Percentiles rank a stretch among this genome's conserved stretches.
Conservation (phyloP, 2,797 vertebrate genomes). For the Setipinna tenuifilis region DNA sequence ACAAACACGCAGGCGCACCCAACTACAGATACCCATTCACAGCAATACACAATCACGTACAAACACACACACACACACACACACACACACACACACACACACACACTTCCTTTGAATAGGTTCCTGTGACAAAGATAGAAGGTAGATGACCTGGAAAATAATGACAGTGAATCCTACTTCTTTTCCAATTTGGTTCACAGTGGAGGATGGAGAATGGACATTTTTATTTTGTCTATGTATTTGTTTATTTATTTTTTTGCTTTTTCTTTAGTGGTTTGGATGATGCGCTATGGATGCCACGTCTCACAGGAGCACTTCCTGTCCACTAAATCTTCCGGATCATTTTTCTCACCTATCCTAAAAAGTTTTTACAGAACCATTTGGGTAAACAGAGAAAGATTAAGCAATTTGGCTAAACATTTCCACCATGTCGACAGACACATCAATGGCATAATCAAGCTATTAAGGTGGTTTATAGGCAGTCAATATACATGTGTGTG, state of each 20-base stretch:
- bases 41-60: neutral
- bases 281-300: neutral
- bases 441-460: neutral
- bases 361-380: neutral
- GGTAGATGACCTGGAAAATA: conserved; percentile 23
- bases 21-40: neutral
- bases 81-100: conserved; percentile 22
- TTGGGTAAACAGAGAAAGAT: neutral
- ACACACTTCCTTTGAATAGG: neutral
- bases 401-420: neutral
- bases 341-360: conserved; percentile 1
- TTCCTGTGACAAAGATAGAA: conserved; percentile 1
- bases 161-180: conserved; percentile 20
- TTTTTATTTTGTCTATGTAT: neutral
- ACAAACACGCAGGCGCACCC: conserved; percentile 25
- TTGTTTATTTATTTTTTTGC: neutral
- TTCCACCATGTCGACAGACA: neutral
- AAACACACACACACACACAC: conserved; percentile 11
- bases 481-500: no score
- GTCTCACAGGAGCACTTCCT: neutral
- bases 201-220: conserved; percentile 14
- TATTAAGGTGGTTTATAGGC: no score
- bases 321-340: neutral
- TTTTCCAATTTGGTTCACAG: conserved; percentile 21
- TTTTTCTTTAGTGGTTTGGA: neutral